A percentile compares a stretch with the other conserved stretches of the same genome.
Conservation (phyloP, 2,113 vertebrate genomes). For the Bufo bufo region DNA sequence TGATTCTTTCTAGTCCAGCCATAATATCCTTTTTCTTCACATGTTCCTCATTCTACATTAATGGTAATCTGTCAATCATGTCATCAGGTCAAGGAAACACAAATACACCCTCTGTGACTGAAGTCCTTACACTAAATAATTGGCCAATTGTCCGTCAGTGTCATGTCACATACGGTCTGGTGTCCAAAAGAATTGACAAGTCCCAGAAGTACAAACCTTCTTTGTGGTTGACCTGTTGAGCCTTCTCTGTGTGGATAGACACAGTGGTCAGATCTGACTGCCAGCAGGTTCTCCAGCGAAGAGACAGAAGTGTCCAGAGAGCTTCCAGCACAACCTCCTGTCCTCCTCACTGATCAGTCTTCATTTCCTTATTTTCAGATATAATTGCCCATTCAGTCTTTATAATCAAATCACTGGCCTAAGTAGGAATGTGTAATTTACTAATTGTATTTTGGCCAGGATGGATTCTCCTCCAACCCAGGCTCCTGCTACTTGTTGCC, state of each 20-base stretch:
- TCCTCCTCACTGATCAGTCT: slow-evolving; percentile 65
- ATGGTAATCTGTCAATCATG: background rate
- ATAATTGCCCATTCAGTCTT: slow-evolving; percentile 64
- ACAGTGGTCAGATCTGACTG: slow-evolving; percentile 5
- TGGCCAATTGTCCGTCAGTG: background rate
- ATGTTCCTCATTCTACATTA: background rate
- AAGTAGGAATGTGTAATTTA: slow-evolving; percentile 64
- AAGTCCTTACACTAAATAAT: background rate
- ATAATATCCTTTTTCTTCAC: background rate
- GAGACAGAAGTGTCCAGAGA: slow-evolving; percentile 57
- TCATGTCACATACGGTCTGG: background rate
- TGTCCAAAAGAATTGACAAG: background rate
- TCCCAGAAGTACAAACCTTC: background rate
- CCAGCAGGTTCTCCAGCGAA: background rate
- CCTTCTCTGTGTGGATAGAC: background rate
- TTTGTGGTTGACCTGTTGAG: background rate
- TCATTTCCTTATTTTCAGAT: slow-evolving; percentile 67
- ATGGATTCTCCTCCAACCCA: slow-evolving; percentile 59
- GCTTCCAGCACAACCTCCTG: slow-evolving; percentile 56
- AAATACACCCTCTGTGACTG: background rate
- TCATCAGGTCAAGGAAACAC: background rate
- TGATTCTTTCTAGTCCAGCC: background rate
- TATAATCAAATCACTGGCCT: slow-evolving; percentile 67
- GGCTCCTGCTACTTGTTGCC: background rate
- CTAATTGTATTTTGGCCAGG: slow-evolving; percentile 68